These are phyloP conservation scores for Stomatorhinus walkeri DNA, from an alignment of 2,797 vertebrate species.

Conservation along the genomic window DNA sequence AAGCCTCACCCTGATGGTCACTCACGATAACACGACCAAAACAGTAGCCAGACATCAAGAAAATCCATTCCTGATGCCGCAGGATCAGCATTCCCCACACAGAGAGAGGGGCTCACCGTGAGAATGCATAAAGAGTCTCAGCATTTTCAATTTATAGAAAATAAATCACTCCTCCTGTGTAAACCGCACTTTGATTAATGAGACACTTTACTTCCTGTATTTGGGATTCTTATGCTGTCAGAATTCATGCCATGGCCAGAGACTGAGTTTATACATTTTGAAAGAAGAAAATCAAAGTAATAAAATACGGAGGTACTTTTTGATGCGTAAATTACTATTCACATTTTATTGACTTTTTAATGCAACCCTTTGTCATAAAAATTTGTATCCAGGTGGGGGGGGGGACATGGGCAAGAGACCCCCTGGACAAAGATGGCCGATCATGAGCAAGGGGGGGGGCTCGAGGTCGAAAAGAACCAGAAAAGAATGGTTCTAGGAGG, in stretches of 20 bases:
- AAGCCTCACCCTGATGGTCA: neutral
- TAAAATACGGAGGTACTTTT: neutral
- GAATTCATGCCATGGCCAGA: neutral
- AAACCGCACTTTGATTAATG: neutral
- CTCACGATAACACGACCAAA: neutral
- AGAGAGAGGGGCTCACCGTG: neutral
- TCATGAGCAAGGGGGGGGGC: neutral
- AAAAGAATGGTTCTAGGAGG: neutral
- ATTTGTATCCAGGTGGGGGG: neutral
- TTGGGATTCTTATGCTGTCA: neutral
- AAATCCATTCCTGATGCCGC: neutral
- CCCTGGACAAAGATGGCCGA: neutral
- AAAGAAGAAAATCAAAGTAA: neutral
- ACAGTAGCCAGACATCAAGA: neutral
- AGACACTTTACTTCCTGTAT: neutral
- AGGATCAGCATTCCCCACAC: neutral
- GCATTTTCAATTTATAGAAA: slow-evolving; percentile 2
- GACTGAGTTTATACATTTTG: neutral
- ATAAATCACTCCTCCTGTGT: neutral
- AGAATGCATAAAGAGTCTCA: neutral
- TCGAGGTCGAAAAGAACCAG: neutral
- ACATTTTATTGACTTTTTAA: neutral
- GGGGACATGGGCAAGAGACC: neutral
- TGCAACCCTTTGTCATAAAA: neutral
- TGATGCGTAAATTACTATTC: neutral